phyloP scores from a whole-genome alignment of 2,797 vertebrate genomes.

The Rhinichthys osculus region DNA sequence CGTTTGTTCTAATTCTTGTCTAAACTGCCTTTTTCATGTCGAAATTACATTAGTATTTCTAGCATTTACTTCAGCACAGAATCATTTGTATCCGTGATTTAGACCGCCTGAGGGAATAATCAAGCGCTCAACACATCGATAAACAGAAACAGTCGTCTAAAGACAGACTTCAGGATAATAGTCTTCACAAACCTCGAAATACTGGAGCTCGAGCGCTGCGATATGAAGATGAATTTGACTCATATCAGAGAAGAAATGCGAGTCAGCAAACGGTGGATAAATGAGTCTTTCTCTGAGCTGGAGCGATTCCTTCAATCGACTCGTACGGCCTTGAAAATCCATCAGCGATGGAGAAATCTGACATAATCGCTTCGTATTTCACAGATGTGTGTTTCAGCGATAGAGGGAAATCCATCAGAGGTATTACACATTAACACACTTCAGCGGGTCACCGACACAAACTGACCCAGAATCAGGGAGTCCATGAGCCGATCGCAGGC shows the following conservation, averaged over 20 bases:
- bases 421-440: conserved; percentile 67
- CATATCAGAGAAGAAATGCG: background rate
- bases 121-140: background rate
- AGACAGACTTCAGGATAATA: background rate
- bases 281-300: background rate
- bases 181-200: background rate
- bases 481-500: too few species aligned
- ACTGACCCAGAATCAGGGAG: background rate
- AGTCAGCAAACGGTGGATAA: background rate
- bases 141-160: background rate
- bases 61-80: too few species aligned
- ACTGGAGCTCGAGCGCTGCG: background rate
- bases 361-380: background rate
- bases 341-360: background rate
- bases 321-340: background rate
- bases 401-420: conserved; percentile 51
- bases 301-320: background rate
- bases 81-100: too few species aligned
- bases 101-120: background rate
- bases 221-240: background rate
- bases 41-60: too few species aligned
- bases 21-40: too few species aligned
- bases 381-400: background rate
- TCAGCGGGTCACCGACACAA: conserved; percentile 51
- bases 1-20: too few species aligned